Conservation (phyloP, 2,888 invertebrate species). For the Drosophila ustulata region DNA sequence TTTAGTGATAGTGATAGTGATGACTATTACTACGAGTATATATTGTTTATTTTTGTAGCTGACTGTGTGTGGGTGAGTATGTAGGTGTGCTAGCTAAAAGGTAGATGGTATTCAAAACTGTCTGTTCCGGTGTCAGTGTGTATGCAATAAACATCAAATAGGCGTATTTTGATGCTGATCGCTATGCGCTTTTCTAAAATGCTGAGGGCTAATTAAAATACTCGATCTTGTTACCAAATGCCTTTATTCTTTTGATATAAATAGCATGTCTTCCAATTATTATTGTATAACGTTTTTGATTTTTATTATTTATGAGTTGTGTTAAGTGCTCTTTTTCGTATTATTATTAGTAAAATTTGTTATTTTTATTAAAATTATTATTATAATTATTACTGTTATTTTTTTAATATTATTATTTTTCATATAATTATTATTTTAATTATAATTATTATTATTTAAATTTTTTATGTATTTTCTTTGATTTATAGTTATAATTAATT, state of each 20-base stretch:
- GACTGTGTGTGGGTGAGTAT: conserved; percentile 5
- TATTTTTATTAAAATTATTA: neutral
- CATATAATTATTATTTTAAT: neutral
- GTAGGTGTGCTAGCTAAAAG: conserved; percentile 83
- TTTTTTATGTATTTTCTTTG: neutral
- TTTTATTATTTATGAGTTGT: neutral
- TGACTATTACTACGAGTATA: neutral
- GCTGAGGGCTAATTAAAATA: neutral
- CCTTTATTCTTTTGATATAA: neutral
- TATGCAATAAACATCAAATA: conserved; percentile 75
- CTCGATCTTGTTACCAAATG: neutral
- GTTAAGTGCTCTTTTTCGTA: neutral
- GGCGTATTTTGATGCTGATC: conserved; percentile 81
- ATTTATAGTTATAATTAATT: conserved; percentile 10
- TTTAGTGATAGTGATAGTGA: neutral
- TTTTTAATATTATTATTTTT: neutral
- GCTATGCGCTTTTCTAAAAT: conserved; percentile 6
- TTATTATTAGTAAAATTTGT: neutral
- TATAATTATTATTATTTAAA: neutral
- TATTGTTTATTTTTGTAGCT: too few species aligned
- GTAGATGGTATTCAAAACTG: conserved; percentile 85
- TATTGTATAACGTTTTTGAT: neutral
- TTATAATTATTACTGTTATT: conserved; percentile 4
- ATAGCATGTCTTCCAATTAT: neutral
- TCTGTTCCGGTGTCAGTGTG: conserved; percentile 86